Conservation (phyloP, 2,797 vertebrate genomes). For the Neomorphus geoffroyi region DNA sequence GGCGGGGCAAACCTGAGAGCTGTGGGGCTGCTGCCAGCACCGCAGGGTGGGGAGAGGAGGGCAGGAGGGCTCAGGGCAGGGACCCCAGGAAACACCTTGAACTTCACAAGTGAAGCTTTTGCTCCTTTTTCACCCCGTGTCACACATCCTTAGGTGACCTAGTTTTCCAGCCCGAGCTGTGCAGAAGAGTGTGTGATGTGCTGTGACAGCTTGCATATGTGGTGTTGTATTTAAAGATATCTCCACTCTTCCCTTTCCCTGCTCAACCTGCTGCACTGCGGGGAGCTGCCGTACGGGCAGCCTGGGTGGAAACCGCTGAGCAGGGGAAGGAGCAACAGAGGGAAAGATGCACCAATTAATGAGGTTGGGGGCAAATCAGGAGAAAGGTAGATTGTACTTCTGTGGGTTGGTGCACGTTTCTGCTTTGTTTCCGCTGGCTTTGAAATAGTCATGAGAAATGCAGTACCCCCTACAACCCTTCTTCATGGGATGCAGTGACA, state of each 20-base stretch:
- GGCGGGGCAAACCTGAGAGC: not conserved
- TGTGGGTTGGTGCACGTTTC: not conserved
- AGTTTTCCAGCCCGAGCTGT: not conserved
- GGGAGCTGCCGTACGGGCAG: not conserved
- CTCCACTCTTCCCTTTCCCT: not conserved
- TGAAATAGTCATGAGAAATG: not conserved
- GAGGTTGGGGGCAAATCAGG: not conserved
- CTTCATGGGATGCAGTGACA: not conserved
- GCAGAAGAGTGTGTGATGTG: not conserved
- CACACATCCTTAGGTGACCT: not conserved
- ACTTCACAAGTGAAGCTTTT: not conserved
- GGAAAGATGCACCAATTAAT: not conserved
- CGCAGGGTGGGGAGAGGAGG: not conserved
- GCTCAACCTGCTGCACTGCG: not conserved
- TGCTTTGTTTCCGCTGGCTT: not conserved
- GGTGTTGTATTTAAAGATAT: not conserved
- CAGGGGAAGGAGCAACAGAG: not conserved
- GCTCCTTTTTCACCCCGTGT: not conserved
- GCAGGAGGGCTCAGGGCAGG: not conserved
- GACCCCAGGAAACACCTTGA: not conserved
- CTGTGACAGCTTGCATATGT: constrained; percentile 14
- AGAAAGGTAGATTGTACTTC: not conserved
- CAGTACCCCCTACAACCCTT: not conserved
- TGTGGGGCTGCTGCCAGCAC: not conserved
- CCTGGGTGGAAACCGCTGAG: not conserved